Evolutionary conservation across 2,797 vertebrate genomes (phyloP).

Genomic region (Salmo trutta): DNA sequence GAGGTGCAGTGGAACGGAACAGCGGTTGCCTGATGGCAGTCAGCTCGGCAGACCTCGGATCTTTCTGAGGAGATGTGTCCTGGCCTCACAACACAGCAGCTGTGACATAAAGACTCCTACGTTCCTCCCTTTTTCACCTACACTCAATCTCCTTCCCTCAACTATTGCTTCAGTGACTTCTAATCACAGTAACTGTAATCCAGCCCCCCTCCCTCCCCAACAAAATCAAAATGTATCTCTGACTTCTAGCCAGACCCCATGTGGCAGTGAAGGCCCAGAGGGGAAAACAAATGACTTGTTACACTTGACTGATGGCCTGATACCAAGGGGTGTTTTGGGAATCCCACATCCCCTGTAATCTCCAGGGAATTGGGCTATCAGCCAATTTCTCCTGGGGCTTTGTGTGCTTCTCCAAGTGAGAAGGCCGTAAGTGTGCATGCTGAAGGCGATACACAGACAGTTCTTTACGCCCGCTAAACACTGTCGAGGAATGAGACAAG

Average conservation of each 20-base stretch:
- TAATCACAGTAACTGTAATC: conserved; percentile 28
- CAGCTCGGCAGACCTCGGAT: conserved; percentile 2
- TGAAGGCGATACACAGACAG: background rate
- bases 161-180: conserved; percentile 26
- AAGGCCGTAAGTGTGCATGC: background rate
- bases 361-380: background rate
- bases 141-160: background rate
- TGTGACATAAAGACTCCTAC: background rate
- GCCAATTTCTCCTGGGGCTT: conserved; percentile 5
- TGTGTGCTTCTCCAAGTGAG: background rate
- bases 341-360: conserved; percentile 18
- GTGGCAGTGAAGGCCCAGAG: conserved; percentile 20
- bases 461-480: background rate
- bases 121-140: background rate
- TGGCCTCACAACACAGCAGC: background rate
- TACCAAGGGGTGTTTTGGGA: conserved; percentile 22
- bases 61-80: too few relatives aligned
- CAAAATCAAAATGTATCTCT: conserved; percentile 12
- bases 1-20: background rate
- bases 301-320: conserved; percentile 34
- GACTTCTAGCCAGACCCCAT: conserved; percentile 4
- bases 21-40: background rate
- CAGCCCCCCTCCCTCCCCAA: conserved; percentile 30
- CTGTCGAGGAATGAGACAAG: background rate
- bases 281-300: conserved; percentile 43